Evolutionary conservation across 2,888 invertebrate genomes (phyloP), one percentile per base, ranked within the genome.

Genomic region (Heliconius erato): DNA sequence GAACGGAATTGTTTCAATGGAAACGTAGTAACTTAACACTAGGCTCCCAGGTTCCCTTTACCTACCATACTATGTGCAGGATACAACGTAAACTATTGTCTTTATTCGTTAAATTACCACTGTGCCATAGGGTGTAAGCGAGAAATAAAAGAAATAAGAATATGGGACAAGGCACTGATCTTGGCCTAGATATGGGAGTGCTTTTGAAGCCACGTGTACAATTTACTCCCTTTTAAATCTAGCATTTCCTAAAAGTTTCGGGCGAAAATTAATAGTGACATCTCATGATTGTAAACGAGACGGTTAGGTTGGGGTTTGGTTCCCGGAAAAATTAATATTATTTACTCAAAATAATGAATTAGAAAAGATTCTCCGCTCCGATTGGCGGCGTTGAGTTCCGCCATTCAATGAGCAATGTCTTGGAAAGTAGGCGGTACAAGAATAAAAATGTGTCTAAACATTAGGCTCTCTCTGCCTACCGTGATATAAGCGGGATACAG

Each of bases 161-260:
- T 72, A 63, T 81, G 71, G 81, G 32, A 71, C 81, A 59, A 63
- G 81, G 59, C 26, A 14, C 72, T 79, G 82, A 67, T 82, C 82
- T 82, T 82, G 82, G 79, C 82, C 82, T 65, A 79, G 79, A 79
- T 79, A 12, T 59, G 44, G 16, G 16, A 72, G 72, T 81, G 79
- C 72, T 69, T 78, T 65, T 44, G n/a, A 71, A 74, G 28, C 35
- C 76, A 76, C 76, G 76, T 76, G 76, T 63, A 76, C 63, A 65
- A 40, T 63, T 35, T 35, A 63, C 35, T 63, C 32, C 63, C 76
- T 76, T 76, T 59, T 14, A 63, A 76, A 23, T 23, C n/a, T 74
- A 74, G 59, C 19, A 14, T 74, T 32, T 23, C 59, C 54, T 59
- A 74, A 74, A 32, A 54, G 32, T 74, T 74, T 74, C 54, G 6